Conservation (phyloP, 2,113 vertebrate species). For the Larimichthys crocea region DNA sequence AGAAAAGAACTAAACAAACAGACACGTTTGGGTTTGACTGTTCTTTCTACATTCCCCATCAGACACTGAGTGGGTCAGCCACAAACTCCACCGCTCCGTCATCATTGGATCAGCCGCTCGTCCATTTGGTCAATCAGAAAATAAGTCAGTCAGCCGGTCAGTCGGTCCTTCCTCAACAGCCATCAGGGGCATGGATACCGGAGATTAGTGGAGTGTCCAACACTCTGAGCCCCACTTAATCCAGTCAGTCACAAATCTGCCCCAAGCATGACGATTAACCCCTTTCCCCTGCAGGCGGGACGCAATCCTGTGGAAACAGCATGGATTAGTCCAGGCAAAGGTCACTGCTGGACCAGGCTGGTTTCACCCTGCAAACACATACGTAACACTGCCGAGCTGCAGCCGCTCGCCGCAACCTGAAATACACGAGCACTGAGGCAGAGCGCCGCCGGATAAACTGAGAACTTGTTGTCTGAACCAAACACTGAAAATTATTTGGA, state of each 20-base stretch:
- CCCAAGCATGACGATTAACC: slow-evolving; percentile 73
- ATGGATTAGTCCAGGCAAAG: slow-evolving; percentile 65
- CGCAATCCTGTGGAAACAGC: slow-evolving; percentile 58
- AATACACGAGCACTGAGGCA: background rate
- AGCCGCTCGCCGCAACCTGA: background rate
- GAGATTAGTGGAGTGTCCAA: slow-evolving; percentile 76
- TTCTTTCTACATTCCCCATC: background rate
- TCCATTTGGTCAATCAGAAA: background rate
- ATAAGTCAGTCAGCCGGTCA: slow-evolving; percentile 26
- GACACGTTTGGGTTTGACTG: background rate
- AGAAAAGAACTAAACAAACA: background rate
- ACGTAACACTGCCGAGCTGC: background rate
- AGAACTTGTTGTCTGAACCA: background rate
- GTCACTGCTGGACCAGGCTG: slow-evolving; percentile 53
- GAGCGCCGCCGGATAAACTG: background rate
- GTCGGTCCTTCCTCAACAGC: background rate
- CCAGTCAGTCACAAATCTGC: slow-evolving; percentile 80
- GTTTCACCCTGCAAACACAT: slow-evolving; percentile 28
- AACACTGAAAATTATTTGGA: too few relatives aligned
- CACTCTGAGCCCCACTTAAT: slow-evolving; percentile 75
- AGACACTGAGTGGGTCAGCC: background rate
- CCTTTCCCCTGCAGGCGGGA: slow-evolving; percentile 64
- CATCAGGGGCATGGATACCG: slow-evolving; percentile 47
- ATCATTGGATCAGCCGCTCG: background rate
- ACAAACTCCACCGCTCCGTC: background rate